Evolutionary conservation across 2,113 vertebrate genomes (phyloP), one percentile per base, ranked within the genome.

Genomic region (Phalacrocorax aristotelis): DNA sequence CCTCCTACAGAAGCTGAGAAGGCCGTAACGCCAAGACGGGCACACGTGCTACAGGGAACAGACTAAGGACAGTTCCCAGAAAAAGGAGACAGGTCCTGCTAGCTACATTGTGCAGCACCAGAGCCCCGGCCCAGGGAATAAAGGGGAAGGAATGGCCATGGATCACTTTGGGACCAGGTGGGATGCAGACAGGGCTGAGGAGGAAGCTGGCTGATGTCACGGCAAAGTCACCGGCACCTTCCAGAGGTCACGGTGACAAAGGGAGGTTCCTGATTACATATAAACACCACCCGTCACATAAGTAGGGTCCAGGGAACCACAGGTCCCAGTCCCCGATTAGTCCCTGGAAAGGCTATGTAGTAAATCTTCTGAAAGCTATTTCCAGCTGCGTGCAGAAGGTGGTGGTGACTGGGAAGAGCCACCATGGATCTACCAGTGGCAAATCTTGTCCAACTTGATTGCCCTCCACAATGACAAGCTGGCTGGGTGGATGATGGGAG

Each of bases 1-100:
- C 49, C 10, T 25, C 15, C 36, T 21, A 15, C 27, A 18, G 70
- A 21, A 66, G 70, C 40, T 1, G 6, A 70, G 60, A 25, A 27
- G 14, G 3, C 42, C 22, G 30, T 11, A 48, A 17, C 1, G 9
- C 52, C 62, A 23, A 10, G 44, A 32, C 0, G 1, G 26, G 38
- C 46, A 38, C 1, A 4, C 2, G 3, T 0, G 5, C 18, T 1
- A 4, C 8, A 70, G 38, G 10, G 52, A 65, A 75, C 0, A 0
- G 46, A 32, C 7, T 16, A 46, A 18, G 34, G 18, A 34, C 27
- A 44, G 34, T 1, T 62, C 48, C 66, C 71, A 51, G 81, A 36
- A 68, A n/a, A 46, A 55, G n/a, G 32, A 85, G 42, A 49, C 18
- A 10, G 6, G 25, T 51, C 62, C 85, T 58, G 22, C n/a, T 7